Base-by-base conservation (phyloP, 2,113 vertebrate genomes). In the Psilopsiagon aurifrons region DNA sequence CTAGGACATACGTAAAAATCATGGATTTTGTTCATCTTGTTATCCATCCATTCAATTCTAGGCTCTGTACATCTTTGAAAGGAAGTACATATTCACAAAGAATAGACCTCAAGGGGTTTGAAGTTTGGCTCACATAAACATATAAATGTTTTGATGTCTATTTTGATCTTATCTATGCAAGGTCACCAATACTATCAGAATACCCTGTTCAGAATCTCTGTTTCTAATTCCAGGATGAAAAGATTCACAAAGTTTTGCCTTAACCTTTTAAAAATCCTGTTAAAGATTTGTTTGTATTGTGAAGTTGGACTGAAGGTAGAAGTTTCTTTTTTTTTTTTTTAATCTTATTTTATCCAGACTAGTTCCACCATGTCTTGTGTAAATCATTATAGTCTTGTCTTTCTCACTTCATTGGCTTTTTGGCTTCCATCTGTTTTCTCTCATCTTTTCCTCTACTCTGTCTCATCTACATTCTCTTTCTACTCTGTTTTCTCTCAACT, bases 331-430 rank as follows among this genome's bases (percentile, higher is more conserved):
- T 23, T n/a, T 55, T 57, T 20, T 57, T 57, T 33, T 19, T 33
- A 31, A 19, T 31, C 33, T 59, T 88, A 75, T 86, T 93, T 90
- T 78, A 88, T 71, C 64, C 88, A 93, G 76, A 86, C 83, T 80
- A 86, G 35, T 86, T 90, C 52, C 52, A 86, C 44, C n/a, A 86
- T 28, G 29, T 71, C 88, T 94, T 86, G 44, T 75, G 62, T 86
- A 93, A 96, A 96, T 96, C 88, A 88, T 78, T 92, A 95, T 41
- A 81, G 44, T 57, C 88, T 88, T 93, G 88, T 96, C 88, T 93
- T 77, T 95, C 95, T 95, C 95, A 93, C 92, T 96, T 96, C 95
- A 96, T 92, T 96, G 95, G 88, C 46, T 90, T 94, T 94, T 95
- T 81, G 77, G 46, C 47, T 92, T 84, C 86, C 95, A 96, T 97